Base-by-base conservation (phyloP, 2,113 vertebrate genomes). In the Pseudorhombus dupliciocellatus region DNA sequence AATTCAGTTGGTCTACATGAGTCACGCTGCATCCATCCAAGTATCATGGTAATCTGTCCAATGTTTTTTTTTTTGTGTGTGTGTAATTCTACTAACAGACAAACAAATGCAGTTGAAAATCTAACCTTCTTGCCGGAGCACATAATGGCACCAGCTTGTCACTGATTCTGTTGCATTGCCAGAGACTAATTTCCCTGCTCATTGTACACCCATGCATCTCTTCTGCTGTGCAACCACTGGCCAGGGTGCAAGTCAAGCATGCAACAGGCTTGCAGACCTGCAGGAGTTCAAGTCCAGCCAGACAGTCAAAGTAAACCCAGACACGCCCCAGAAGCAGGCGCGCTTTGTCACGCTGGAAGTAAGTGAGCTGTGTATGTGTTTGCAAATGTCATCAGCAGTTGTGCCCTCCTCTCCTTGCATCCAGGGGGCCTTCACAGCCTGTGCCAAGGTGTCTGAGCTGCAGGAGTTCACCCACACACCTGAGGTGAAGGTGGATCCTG, bases 401-500 rank as follows among this genome's bases (percentile, higher is more conserved):
- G 70, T 66, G 18, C 40, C 58, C 40, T 68, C 77, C 52, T 62
- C 12, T 80, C 56, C 46, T 84, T 54, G 77, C 54, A 1, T 15
- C 0, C 87, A 99, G 97, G 96, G 94, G 0, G 95, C 97, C 64
- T 83, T 83, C 1, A 88, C 79, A 76, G 94, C 94, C 81, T 94
- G 95, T 73, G 56, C 88, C 75, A 93, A 83, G 59, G 31, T 97
- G 44, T 48, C 78, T 80, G 89, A 90, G 66, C 92, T 98, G 26
- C 91, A 93, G 5, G 81, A 57, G 52, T 99, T 98, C 90, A 31
- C 44, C 69, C 88, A 89, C 75, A 83, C 93, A 0, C 57, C 37
- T 34, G 96, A 95, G 80, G 82, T 99, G 73, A 99, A 99, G 85
- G 97, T 98, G 95, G 98, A 97, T 88, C 97, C 98, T 0, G 97